phyloP scores from a whole-genome alignment of 2,888 invertebrate species.

The Leptothorax acervorum region DNA sequence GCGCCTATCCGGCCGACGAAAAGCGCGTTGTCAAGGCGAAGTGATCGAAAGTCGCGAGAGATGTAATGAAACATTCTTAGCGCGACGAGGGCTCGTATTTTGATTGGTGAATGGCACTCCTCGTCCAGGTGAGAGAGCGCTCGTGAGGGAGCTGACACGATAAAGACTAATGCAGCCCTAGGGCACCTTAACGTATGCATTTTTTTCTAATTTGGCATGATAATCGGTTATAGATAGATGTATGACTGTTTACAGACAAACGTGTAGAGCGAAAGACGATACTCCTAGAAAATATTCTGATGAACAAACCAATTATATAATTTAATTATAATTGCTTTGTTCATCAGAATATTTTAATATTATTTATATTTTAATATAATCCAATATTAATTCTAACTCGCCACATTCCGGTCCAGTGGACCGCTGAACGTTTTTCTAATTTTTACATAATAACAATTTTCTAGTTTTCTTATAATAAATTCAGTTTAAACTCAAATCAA shows the following conservation, averaged over 20 bases:
- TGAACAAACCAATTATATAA: background rate
- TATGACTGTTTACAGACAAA: background rate
- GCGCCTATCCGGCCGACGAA: slow-evolving; percentile 65
- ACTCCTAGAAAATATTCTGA: background rate
- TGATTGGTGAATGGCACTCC: slow-evolving; percentile 38
- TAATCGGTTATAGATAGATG: background rate
- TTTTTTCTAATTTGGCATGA: background rate
- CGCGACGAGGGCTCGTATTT: slow-evolving; percentile 37
- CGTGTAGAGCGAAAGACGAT: background rate
- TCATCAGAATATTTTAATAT: no score
- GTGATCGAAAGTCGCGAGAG: slow-evolving; percentile 77
- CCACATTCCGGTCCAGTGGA: no score
- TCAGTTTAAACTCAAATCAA: no score
- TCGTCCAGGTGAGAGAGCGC: slow-evolving; percentile 26
- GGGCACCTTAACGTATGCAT: background rate
- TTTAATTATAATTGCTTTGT: background rate
- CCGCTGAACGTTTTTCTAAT: no score
- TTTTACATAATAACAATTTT: no score
- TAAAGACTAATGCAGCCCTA: background rate
- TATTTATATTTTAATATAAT: no score
- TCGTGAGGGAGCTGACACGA: background rate
- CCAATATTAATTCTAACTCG: no score
- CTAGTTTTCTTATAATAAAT: no score
- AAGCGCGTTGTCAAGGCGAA: slow-evolving; percentile 64
- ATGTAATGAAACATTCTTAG: slow-evolving; percentile 84